These are phyloP conservation scores for Dasyurus viverrinus DNA, from an alignment of 2,113 vertebrate species.

Conservation along the genomic window DNA sequence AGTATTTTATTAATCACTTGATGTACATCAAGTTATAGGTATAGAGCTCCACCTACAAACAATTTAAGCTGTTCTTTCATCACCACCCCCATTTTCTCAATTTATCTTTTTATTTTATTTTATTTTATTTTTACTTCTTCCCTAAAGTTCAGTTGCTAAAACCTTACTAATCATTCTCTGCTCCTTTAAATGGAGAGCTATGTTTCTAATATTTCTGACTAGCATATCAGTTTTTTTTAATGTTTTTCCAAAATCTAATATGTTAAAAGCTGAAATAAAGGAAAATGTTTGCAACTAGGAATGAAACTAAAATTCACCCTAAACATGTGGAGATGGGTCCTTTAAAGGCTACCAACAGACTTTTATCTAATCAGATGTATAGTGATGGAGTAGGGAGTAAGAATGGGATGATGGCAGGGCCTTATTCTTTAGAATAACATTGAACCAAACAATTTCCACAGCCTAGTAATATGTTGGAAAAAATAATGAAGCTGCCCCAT, in stretches of 20 bases:
- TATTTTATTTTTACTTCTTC: neutral
- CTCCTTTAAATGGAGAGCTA: neutral
- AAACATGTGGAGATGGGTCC: neutral
- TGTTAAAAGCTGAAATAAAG: neutral
- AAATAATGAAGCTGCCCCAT: neutral
- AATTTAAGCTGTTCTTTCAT: neutral
- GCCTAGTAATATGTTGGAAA: constrained; percentile 13
- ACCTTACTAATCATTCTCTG: neutral
- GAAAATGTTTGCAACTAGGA: neutral
- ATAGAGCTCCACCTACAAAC: neutral
- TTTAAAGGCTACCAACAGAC: neutral
- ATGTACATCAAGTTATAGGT: neutral
- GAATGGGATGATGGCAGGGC: neutral
- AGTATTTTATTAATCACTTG: neutral
- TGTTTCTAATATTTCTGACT: neutral
- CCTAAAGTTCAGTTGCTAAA: neutral
- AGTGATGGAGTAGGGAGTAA: neutral
- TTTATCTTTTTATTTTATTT: neutral
- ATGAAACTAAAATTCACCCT: neutral
- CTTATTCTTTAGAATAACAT: accelerated
- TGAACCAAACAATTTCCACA: neutral
- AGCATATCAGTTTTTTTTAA: neutral
- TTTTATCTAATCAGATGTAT: neutral
- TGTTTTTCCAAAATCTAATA: neutral
- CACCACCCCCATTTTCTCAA: neutral